Conservation (phyloP, 2,888 invertebrate species). For the Margaritifera margaritifera region DNA sequence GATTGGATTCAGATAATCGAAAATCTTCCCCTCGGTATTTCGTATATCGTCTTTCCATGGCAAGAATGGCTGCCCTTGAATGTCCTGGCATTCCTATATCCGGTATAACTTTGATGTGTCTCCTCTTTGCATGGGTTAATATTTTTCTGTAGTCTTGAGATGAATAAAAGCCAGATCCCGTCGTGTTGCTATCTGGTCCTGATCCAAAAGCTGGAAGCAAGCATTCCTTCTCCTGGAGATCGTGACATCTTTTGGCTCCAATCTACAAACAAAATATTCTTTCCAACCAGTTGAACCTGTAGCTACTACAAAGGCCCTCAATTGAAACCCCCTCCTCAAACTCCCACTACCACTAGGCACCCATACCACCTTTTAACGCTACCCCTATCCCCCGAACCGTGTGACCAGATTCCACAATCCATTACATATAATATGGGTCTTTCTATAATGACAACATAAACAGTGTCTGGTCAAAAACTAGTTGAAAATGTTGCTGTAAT, state of each 20-base stretch:
- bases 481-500: no score
- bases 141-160: conserved; percentile 53
- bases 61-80: conserved; percentile 60
- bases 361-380: no score
- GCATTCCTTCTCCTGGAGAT: conserved; percentile 37
- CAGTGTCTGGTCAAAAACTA: no score
- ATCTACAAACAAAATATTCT: conserved; percentile 10
- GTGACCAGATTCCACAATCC: no score
- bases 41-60: conserved; percentile 55
- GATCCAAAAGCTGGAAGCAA: conserved; percentile 53
- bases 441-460: no score
- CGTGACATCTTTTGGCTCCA: conserved; percentile 44
- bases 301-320: no score
- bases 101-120: conserved; percentile 63
- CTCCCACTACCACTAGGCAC: no score
- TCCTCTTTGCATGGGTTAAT: conserved; percentile 41
- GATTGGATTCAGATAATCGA: conserved; percentile 38
- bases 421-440: no score
- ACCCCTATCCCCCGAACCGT: no score
- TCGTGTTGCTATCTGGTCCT: conserved; percentile 36
- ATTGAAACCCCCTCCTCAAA: no score
- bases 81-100: conserved; percentile 67
- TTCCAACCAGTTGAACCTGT: neutral
- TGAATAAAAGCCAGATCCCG: conserved; percentile 52
- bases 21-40: conserved; percentile 38